phyloP scores from a whole-genome alignment of 2,113 vertebrate species.

The Brevimyrus niger region DNA sequence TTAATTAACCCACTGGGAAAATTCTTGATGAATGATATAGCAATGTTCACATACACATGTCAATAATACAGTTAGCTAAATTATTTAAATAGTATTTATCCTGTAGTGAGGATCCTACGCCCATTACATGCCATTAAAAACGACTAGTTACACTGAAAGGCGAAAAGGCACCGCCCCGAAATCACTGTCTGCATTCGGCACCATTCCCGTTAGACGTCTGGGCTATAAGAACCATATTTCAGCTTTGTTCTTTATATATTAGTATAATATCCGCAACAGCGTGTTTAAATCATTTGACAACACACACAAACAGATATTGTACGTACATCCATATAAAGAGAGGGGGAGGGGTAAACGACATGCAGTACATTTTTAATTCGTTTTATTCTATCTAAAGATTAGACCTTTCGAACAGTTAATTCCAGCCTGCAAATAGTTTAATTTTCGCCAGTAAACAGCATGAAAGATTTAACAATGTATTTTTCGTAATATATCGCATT shows the following conservation, averaged over 20 bases:
- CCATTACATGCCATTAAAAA: background rate
- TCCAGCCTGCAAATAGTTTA: background rate
- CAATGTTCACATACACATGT: background rate
- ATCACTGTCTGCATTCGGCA: slow-evolving; percentile 25
- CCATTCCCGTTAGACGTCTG: background rate
- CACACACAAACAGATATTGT: background rate
- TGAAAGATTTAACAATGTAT: background rate
- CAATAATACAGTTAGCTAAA: background rate
- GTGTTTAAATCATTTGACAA: background rate
- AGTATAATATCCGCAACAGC: background rate
- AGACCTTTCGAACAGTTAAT: background rate
- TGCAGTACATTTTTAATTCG: slow-evolving; percentile 5
- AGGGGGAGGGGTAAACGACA: slow-evolving; percentile 6
- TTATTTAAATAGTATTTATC: background rate
- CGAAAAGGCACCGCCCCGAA: slow-evolving; percentile 66
- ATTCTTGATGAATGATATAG: background rate
- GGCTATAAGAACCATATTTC: background rate
- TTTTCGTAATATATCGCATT: background rate
- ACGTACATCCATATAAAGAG: background rate
- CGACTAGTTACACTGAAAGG: slow-evolving; percentile 34
- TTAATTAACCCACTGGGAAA: background rate
- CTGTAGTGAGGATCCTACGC: background rate
- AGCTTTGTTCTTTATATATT: background rate
- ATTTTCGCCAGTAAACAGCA: background rate
- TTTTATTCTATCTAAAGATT: background rate